Base-by-base conservation (phyloP, 2,888 invertebrate genomes). In the Glyphotaelius pellucidus region DNA sequence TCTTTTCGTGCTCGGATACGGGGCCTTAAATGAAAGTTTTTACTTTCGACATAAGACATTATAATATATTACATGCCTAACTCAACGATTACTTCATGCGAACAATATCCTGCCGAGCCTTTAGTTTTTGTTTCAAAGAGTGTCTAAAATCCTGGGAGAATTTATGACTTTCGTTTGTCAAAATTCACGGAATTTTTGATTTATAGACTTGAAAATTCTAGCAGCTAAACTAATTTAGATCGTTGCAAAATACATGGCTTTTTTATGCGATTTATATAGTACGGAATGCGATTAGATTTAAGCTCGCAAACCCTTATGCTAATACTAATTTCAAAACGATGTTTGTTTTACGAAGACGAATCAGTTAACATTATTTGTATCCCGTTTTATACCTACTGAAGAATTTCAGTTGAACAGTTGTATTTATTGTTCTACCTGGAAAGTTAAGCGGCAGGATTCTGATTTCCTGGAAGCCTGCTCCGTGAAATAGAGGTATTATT, bases 101-200 rank as follows among this genome's bases (percentile, higher is more conserved):
- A 67, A 67, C 9, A 25, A 25, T 1, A 25, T n/a, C n/a, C 67
- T 9, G n/a, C 67, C n/a, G 0, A 67, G 67, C 67, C 67, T 67
- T 67, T 67, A 67, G 67, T 67, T 67, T 67, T 67, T 67, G 9
- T 67, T 67, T n/a, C 25, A n/a, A 67, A n/a, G 67, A 67, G 5
- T 67, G 7, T 2, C 67, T 25, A 67, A 67, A 67, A 67, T 25
- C 25, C 9, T 67, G 25, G 67, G 25, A 67, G 25, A 67, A 67
- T 67, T 67, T 67, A 67, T 67, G 67, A 67, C 67, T 67, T 67
- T 67, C n/a, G 67, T n/a, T 67, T 67, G n/a, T 67, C 67, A 67
- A 25, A 67, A n/a, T 67, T 67, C 67, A 67, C 25, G 25, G 25
- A 67, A 67, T 67, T 67, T 67, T 25, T 67, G 67, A n/a, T 67